Evolutionary conservation across 1,140 invertebrate genomes (phyloP).

Genomic region (Euura lappo): DNA sequence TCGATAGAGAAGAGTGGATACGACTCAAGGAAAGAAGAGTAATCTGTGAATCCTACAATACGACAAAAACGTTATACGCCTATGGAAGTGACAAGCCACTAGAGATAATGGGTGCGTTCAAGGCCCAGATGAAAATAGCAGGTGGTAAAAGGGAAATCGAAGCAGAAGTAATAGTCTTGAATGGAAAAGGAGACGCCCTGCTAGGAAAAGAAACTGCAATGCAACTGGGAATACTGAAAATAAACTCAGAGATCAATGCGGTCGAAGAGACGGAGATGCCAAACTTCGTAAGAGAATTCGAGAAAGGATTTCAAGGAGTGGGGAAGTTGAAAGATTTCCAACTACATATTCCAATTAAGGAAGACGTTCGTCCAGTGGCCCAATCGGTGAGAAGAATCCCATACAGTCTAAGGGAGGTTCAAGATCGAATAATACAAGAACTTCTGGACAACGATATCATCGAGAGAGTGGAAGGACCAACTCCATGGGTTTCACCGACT

Average conservation of each 20-base stretch:
- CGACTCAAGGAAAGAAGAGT: not conserved
- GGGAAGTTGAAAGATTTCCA: constrained; percentile 13
- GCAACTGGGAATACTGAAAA: not conserved
- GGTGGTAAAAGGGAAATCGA: not conserved
- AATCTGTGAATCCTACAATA: not conserved
- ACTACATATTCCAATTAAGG: constrained; percentile 8
- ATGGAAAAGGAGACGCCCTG: constrained; percentile 9
- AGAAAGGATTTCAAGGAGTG: not conserved
- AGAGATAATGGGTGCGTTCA: constrained; percentile 9
- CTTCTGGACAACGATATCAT: not conserved
- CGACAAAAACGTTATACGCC: not conserved
- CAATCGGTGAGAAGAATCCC: constrained; percentile 19
- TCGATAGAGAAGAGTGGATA: constrained; percentile 2
- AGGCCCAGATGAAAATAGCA: not conserved
- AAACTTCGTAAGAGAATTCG: not conserved
- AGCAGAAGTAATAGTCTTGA: constrained; percentile 6
- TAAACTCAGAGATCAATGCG: not conserved
- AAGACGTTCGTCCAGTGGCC: not conserved
- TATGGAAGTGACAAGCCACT: constrained; percentile 9
- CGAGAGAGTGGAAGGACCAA: constrained; percentile 33
- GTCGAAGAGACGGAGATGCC: not conserved
- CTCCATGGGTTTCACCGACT: constrained; percentile 49
- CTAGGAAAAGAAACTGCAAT: constrained; percentile 13
- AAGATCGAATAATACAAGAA: not conserved
- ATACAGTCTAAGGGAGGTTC: not conserved